Conservation (phyloP, 2,888 invertebrate species). For the Aleiodes alternator region DNA sequence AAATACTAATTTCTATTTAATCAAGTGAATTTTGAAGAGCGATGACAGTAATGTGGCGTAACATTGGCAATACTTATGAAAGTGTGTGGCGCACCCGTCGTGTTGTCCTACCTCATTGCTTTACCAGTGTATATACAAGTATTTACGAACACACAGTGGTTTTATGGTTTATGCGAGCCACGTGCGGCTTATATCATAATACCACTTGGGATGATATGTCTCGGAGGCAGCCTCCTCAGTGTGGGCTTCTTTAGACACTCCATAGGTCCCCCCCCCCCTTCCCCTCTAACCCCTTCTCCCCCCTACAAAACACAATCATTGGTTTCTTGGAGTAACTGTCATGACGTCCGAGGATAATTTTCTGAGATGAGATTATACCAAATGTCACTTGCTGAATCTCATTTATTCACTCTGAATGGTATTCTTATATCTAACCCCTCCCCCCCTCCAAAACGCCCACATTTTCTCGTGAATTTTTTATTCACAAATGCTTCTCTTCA, state of each 20-base stretch:
- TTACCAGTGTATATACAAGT: slow-evolving; percentile 49
- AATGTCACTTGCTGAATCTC: slow-evolving; percentile 31
- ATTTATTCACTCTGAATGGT: slow-evolving; percentile 26
- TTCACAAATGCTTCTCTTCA: slow-evolving; percentile 1
- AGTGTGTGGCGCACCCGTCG: slow-evolving; percentile 24
- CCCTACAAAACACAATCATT: slow-evolving; percentile 5
- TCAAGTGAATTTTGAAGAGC: slow-evolving; percentile 3
- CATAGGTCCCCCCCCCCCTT: not conserved
- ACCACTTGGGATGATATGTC: slow-evolving; percentile 48
- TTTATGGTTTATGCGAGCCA: slow-evolving; percentile 48
- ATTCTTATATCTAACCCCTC: slow-evolving; percentile 15
- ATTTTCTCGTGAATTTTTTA: slow-evolving; percentile 28
- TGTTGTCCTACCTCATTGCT: slow-evolving; percentile 28
- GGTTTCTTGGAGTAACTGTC: slow-evolving; percentile 8
- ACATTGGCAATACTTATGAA: slow-evolving; percentile 45
- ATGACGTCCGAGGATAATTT: slow-evolving; percentile 33
- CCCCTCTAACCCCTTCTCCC: not conserved
- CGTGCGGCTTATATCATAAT: slow-evolving; percentile 66
- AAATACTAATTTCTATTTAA: slow-evolving; percentile 28
- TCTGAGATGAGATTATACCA: slow-evolving; percentile 35
- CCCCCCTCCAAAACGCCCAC: slow-evolving; percentile 6
- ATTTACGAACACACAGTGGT: slow-evolving; percentile 51
- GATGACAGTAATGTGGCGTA: slow-evolving; percentile 49
- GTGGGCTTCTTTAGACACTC: slow-evolving; percentile 31
- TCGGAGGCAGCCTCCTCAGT: slow-evolving; percentile 30